Conservation (phyloP, 2,888 invertebrate genomes). For the Choristoneura rosaceana region DNA sequence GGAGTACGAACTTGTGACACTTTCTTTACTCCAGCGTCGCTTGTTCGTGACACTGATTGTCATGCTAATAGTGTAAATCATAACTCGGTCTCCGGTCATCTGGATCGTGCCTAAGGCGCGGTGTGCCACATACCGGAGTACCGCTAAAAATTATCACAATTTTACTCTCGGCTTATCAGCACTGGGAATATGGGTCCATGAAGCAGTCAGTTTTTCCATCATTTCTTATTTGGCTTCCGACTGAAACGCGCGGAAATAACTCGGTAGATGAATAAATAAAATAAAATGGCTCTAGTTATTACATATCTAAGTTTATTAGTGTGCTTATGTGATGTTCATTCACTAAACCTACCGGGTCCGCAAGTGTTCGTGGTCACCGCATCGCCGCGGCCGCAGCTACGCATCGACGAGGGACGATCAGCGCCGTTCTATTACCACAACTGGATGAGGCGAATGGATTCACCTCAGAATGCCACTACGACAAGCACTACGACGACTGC, state of each 20-base stretch:
- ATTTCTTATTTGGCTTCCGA: constrained; percentile 69
- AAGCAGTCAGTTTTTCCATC: constrained; percentile 52
- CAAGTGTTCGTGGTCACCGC: constrained; percentile 79
- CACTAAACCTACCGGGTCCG: constrained; percentile 68
- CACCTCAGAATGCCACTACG: constrained; percentile 56
- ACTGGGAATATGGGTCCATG: constrained; percentile 44
- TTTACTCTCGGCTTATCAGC: constrained; percentile 61
- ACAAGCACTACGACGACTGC: constrained; percentile 56
- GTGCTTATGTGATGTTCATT: constrained; percentile 55
- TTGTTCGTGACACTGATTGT: constrained; percentile 67
- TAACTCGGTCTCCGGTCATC: constrained; percentile 64
- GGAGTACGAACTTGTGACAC: constrained; percentile 79
- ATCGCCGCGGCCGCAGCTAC: constrained; percentile 57
- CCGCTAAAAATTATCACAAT: constrained; percentile 82
- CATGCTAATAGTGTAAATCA: constrained; percentile 80
- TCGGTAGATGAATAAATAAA: constrained; percentile 45
- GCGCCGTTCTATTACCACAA: constrained; percentile 78
- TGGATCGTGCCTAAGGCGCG: constrained; percentile 70
- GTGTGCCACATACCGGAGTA: constrained; percentile 75
- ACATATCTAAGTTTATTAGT: constrained; percentile 57
- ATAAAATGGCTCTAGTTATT: constrained; percentile 62
- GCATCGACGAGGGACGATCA: constrained; percentile 63
- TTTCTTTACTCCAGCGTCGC: constrained; percentile 62
- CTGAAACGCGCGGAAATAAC: constrained; percentile 57
- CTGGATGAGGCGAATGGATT: constrained; percentile 77